phyloP scores from a whole-genome alignment of 2,888 invertebrate genomes.

The Deroplatys truncata region DNA sequence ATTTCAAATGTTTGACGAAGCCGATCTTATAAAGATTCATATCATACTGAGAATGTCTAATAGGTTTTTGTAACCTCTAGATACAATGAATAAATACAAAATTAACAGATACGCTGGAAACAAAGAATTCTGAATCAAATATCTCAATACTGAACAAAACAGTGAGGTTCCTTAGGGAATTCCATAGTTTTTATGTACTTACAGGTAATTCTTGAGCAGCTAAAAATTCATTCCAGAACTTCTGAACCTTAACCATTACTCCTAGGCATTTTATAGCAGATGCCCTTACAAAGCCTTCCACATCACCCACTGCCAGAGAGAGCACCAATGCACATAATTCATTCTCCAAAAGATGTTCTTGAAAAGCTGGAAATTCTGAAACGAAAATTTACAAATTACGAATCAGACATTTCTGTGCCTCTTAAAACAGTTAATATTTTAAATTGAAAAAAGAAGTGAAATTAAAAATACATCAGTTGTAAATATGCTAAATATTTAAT shows the following conservation, averaged over 20 bases:
- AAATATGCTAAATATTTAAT: too few relatives aligned
- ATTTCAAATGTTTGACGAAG: too few relatives aligned
- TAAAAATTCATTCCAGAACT: slow-evolving; percentile 62
- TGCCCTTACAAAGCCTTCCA: slow-evolving; percentile 70
- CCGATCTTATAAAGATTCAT: too few relatives aligned
- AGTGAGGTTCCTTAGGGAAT: too few relatives aligned
- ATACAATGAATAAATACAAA: too few relatives aligned
- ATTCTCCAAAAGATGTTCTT: slow-evolving; percentile 62
- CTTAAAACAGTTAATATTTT: not conserved
- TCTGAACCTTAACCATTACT: slow-evolving; percentile 60
- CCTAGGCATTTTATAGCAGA: slow-evolving; percentile 69
- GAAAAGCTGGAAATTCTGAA: slow-evolving; percentile 74
- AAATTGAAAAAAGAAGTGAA: not conserved
- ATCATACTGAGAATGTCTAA: too few relatives aligned
- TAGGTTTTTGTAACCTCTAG: too few relatives aligned
- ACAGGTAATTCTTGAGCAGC: slow-evolving; percentile 60
- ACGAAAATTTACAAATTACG: slow-evolving; percentile 29
- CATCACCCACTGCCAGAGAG: slow-evolving; percentile 62
- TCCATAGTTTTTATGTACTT: slow-evolving; percentile 33
- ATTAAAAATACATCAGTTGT: not conserved
- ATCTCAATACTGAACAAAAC: not conserved
- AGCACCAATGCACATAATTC: slow-evolving; percentile 61
- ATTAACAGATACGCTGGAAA: too few relatives aligned
- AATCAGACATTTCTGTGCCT: not conserved
- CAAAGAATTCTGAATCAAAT: not conserved